Evolutionary conservation across 2,797 vertebrate genomes (phyloP), one percentile per base, ranked within the genome.

Genomic region (Otus scops): DNA sequence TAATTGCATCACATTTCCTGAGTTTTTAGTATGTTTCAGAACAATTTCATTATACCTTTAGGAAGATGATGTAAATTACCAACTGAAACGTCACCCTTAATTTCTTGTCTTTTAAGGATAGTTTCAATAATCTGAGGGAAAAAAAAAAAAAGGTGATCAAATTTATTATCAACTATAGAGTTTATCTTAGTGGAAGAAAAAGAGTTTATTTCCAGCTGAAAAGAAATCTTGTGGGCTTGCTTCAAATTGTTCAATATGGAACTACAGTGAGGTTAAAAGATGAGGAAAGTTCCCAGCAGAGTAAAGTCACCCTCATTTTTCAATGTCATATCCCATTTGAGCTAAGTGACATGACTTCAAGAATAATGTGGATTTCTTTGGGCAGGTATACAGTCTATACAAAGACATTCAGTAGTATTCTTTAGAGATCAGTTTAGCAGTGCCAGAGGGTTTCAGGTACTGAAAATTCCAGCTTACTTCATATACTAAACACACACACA

Each of bases 281-380:
- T 39, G 23, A 93, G 45, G 47, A 73, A 30, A 53, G 43, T 17
- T 91, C 67, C 51, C 71, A 74, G 79, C n/a, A 84, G 48, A 83
- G 34, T 14, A 64, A 74, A 96, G 17, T 7, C 60, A 85, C 53
- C 27, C 61, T 89, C 48, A 69, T 93, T 92, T 94, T 88, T 91
- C 68, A 43, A 85, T 96, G 78, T 71, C 79, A 70, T 88, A 75
- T 47, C 61, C 57, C 56, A 71, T 94, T 92, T 93, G 21, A 92
- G 32, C 2, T 77, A 92, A 86, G 57, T 85, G 78, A 53, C 24
- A n/a, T 47, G n/a, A 88, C 96, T 78, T 57, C 54, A 80, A 89
- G 53, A 47, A 9, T 61, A 77, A 53, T 2, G 20, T 9, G 2
- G 38, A 61, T 89, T 93, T 93, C 45, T 69, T 51, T 81, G n/a